Percentiles rank a stretch among this genome's conserved stretches.
These are phyloP conservation scores for Spialia ferax DNA, from an alignment of 2,888 invertebrate genomes.

Conservation along the genomic window DNA sequence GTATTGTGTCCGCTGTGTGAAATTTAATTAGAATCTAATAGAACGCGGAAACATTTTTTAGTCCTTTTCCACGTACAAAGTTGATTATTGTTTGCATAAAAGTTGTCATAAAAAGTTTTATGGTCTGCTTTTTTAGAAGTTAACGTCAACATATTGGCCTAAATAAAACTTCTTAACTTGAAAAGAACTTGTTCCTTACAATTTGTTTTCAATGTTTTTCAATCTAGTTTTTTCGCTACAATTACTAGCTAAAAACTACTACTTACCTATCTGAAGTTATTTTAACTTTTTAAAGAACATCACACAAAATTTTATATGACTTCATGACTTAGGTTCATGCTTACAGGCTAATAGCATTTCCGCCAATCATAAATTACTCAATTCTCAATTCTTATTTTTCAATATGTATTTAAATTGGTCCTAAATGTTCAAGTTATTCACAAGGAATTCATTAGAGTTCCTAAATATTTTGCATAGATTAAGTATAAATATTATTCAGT, in stretches of 20 bases:
- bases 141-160: background rate
- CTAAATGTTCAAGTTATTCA: no score
- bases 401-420: no score
- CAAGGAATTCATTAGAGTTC: no score
- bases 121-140: background rate
- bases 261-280: background rate
- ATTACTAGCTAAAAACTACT: no score
- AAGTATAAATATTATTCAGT: no score
- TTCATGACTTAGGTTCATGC: no score
- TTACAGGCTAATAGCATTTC: no score
- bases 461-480: no score
- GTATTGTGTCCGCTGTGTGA: conserved; percentile 26
- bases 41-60: conserved; percentile 23
- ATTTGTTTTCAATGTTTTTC: no score
- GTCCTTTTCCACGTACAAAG: background rate
- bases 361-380: no score
- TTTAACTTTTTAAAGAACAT: background rate
- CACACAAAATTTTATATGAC: background rate
- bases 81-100: background rate
- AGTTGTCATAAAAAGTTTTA: conserved; percentile 3
- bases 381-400: no score
- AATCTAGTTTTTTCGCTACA: no score
- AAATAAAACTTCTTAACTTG: conserved; percentile 3
- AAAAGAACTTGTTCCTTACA: background rate
- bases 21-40: conserved; percentile 25